Evolutionary conservation across 2,888 invertebrate species (phyloP), one percentile per base, ranked within the genome.

Genomic region (Biston stratarius): DNA sequence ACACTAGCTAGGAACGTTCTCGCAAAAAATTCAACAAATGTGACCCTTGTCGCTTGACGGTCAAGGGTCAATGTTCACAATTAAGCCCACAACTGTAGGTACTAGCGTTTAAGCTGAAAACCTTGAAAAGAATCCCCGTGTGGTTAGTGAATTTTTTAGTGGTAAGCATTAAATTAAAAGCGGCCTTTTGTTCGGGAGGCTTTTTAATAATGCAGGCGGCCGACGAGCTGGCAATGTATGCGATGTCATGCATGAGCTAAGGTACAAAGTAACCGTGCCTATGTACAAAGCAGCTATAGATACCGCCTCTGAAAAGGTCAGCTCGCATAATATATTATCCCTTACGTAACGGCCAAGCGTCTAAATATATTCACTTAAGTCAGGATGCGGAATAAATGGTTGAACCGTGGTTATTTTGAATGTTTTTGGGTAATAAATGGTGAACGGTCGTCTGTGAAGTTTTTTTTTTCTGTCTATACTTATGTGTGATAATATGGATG

Each of bases 141-240:
- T 64, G 70, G 64, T 75, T 71, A 72, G 63, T 75, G 75, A 74
- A 75, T 75, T 81, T 82, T 83, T 83, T 77, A 80, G 76, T 76
- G 74, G 69, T 69, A 69, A 72, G 72, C 75, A 78, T 83, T 80
- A 84, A 83, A 87, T 86, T 83, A 83, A 86, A 84, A 82, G 83
- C 77, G 71, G 67, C 73, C 67, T 75, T 83, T 81, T 74, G 79
- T 81, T 71, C 78, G 76, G 78, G 73, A 75, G 77, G 73, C 80
- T 74, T 74, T 78, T 90, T 86, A 89, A 88, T 89, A 89, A 90
- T 90, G 87, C 86, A 90, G 61, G 72, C 59, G 48, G 67, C 71
- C 68, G 77, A 75, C 74, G 77, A 74, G 61, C 58, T 63, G 69
- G 67, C 69, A 67, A 71, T 71, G 78, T 83, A 88, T 86, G 87